Evolutionary conservation across 2,888 invertebrate species (phyloP).

Genomic region (Yponomeuta evonymella): DNA sequence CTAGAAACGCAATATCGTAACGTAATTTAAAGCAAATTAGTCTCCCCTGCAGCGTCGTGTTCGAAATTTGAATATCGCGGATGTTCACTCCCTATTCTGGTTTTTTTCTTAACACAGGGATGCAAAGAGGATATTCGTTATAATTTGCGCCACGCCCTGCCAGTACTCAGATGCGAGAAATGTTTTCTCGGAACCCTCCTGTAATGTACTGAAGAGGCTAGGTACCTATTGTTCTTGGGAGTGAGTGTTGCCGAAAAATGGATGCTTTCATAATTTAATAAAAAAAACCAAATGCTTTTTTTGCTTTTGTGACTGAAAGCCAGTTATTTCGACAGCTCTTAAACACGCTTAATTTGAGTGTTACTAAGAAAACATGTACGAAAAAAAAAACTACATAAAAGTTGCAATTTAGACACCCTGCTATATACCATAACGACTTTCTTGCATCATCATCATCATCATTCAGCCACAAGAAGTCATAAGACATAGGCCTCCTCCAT

Average conservation of each 20-base stretch:
- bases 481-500: too few species aligned
- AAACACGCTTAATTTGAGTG: neutral
- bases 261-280: slow-evolving; percentile 41
- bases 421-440: neutral
- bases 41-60: slow-evolving; percentile 54
- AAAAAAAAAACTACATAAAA: neutral
- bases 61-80: slow-evolving; percentile 66
- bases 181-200: slow-evolving; percentile 54
- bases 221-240: slow-evolving; percentile 37
- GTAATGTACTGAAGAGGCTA: slow-evolving; percentile 57
- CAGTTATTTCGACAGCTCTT: neutral
- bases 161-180: slow-evolving; percentile 40
- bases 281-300: slow-evolving; percentile 12
- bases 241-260: slow-evolving; percentile 39
- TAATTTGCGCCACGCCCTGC: slow-evolving; percentile 49
- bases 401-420: neutral
- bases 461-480: too few species aligned
- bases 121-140: slow-evolving; percentile 55
- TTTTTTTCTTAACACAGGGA: slow-evolving; percentile 63
- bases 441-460: neutral
- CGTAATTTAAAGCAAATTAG: slow-evolving; percentile 76
- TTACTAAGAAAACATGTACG: neutral
- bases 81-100: slow-evolving; percentile 60
- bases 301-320: neutral
- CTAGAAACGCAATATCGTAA: slow-evolving; percentile 70